Percentiles rank a stretch among this genome's conserved stretches.
Conservation (phyloP, 1,140 invertebrate genomes). For the Glossosoma conforme region DNA sequence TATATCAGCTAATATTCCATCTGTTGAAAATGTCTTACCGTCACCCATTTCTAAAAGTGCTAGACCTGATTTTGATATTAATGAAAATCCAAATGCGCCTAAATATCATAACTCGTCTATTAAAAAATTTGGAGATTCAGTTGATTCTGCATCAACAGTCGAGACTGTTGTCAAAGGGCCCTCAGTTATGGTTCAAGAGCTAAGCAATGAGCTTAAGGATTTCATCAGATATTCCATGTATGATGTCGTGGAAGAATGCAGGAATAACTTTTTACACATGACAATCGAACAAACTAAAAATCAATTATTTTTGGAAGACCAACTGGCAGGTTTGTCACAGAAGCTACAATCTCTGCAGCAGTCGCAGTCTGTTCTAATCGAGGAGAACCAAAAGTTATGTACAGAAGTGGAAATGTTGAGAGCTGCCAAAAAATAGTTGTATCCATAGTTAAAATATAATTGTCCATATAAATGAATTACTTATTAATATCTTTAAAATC, state of each 20-base stretch:
- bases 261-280: conserved; percentile 43
- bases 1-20: conserved; percentile 7
- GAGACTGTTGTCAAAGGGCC: conserved; percentile 21
- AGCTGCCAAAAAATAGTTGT: conserved; percentile 14
- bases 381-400: conserved; percentile 43
- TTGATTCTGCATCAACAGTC: conserved; percentile 14
- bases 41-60: conserved; percentile 32
- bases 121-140: conserved; percentile 16
- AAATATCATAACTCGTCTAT: conserved; percentile 2
- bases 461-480: too few relatives aligned
- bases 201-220: conserved; percentile 45
- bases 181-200: conserved; percentile 33
- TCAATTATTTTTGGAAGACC: conserved; percentile 45
- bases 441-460: too few relatives aligned
- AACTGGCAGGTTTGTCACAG: conserved; percentile 37
- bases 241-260: conserved; percentile 44
- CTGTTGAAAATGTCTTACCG: conserved; percentile 32
- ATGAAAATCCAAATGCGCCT: conserved; percentile 10
- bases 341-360: conserved; percentile 39
- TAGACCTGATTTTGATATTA: conserved; percentile 8
- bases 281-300: conserved; percentile 47
- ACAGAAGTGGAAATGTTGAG: conserved; percentile 47
- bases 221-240: conserved; percentile 40
- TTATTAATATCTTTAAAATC: too few relatives aligned
- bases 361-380: conserved; percentile 41